A percentile compares a stretch with the other conserved stretches of the same genome.
phyloP scores from a whole-genome alignment of 2,797 vertebrate genomes.

The Sebastes nivosus region DNA sequence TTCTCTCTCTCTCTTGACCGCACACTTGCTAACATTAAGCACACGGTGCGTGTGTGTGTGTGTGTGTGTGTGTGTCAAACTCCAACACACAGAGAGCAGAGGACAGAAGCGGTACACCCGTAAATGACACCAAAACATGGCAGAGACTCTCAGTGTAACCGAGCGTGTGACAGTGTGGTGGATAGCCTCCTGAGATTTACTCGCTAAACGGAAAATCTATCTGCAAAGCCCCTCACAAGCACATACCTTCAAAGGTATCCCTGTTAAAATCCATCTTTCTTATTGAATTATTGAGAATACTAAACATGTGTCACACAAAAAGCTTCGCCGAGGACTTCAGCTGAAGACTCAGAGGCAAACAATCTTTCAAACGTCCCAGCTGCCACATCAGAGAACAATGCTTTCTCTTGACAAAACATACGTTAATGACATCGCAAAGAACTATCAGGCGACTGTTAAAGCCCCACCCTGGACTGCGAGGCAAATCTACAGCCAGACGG shows the following conservation, averaged over 20 bases:
- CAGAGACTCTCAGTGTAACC: too few species aligned
- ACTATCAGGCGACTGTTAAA: neutral
- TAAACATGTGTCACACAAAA: neutral
- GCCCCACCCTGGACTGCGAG: constrained; percentile 31
- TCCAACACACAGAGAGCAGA: too few species aligned
- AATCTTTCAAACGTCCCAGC: neutral
- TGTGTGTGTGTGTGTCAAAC: too few species aligned
- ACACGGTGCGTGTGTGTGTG: too few species aligned
- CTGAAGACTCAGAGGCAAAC: neutral
- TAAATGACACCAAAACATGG: too few species aligned
- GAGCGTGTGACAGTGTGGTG: too few species aligned
- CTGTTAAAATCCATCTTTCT: neutral
- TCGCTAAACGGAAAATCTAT: too few species aligned
- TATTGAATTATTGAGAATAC: neutral
- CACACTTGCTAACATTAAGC: too few species aligned
- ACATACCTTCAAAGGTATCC: neutral
- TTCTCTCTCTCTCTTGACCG: too few species aligned
- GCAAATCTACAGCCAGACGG: neutral
- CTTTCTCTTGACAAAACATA: neutral
- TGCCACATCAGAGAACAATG: neutral
- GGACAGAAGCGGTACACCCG: too few species aligned
- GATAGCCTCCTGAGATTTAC: too few species aligned
- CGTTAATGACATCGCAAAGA: neutral
- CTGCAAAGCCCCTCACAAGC: neutral
- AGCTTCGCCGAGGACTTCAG: neutral